These are phyloP conservation scores for Ariopsis seemanni DNA, from an alignment of 2,113 vertebrate genomes.

Conservation along the genomic window DNA sequence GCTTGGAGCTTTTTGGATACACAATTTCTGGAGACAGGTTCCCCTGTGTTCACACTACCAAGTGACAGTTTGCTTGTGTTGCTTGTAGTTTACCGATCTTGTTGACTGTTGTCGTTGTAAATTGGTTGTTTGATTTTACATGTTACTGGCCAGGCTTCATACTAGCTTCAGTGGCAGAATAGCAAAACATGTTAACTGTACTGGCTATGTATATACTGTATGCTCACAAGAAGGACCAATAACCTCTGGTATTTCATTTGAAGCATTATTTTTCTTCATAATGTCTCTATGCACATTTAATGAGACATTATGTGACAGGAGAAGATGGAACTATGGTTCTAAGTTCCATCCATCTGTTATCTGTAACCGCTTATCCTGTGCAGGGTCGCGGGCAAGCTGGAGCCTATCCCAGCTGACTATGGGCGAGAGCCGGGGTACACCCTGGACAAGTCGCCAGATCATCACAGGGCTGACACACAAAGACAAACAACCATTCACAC, in stretches of 20 bases:
- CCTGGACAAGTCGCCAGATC: no score
- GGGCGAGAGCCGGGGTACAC: no score
- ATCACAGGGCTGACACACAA: no score
- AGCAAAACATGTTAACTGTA: background rate
- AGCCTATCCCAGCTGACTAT: no score
- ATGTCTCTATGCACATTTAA: background rate
- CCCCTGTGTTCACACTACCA: background rate
- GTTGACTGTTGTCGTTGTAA: background rate
- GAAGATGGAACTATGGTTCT: background rate
- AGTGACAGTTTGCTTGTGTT: background rate
- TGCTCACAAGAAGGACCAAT: background rate
- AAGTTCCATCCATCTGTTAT: background rate
- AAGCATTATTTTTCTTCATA: background rate
- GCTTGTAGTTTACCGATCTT: background rate
- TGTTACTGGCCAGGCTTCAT: background rate
- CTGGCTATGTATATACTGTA: background rate
- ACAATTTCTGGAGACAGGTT: background rate
- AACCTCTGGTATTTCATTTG: background rate
- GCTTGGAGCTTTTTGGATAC: background rate
- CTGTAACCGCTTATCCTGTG: no score
- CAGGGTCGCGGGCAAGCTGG: no score
- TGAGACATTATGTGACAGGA: background rate
- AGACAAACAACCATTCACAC: no score
- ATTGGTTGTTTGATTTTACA: background rate
- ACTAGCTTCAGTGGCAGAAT: background rate